Base-by-base conservation (phyloP, 2,888 invertebrate species). In the Limnephilus marmoratus region DNA sequence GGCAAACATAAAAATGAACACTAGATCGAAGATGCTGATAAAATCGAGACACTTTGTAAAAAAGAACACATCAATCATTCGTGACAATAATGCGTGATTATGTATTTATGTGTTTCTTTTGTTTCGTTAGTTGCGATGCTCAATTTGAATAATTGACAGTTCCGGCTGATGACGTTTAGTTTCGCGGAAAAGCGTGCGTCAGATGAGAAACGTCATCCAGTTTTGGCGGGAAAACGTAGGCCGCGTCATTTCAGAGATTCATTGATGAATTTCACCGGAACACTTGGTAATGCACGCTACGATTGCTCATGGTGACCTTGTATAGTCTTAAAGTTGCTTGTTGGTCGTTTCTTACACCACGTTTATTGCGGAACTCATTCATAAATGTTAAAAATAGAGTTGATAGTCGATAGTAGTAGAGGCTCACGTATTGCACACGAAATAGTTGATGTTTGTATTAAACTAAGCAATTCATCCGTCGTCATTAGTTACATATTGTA, bases 111-210 rank as follows among this genome's bases (percentile, higher is more conserved):
- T 15, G 83, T 24, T 34, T 3, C 24, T 83, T 83, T 83, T 34
- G 24, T 15, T 37, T 18, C 2, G 37, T 41, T 37, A 11, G 34
- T 83, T 83, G 18, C 11, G 37, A 13, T 11, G 82, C 31, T 34
- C 18, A 83, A 83, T 83, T 83, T 83, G 34, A 83, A 24, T 37
- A 37, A 24, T 34, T 34, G 82, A 7, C n/a, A 37, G 83, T 83
- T 83, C 24, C 37, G 34, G 24, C 2, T 13, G 41, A 45, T 90
- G 81, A 81, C 90, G 90, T 37, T 45, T n/a, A 9, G 13, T 90
- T 90, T 90, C 90, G 34, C n/a, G 41, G 90, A 90, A 89, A 90
- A 90, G 81, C 90, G 90, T 90, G 90, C 90, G 90, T 90, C 90
- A 90, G 81, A 41, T 81, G 90, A 5, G 68, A n/a, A 81, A n/a